Base-by-base conservation (phyloP, 1,140 invertebrate species). In the Leguminivora glycinivorella region DNA sequence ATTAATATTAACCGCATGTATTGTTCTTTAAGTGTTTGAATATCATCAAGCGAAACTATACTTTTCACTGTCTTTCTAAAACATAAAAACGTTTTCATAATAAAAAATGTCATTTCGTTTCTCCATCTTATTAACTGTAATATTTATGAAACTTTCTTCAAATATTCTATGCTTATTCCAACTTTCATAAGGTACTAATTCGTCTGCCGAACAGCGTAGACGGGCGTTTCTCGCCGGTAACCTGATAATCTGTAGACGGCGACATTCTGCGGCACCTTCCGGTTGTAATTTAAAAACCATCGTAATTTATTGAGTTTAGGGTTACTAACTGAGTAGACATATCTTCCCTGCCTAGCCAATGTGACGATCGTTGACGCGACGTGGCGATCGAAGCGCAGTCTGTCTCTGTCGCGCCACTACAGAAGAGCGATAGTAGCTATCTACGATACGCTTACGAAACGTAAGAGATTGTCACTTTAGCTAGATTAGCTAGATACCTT, bases 291-390 rank as follows among this genome's bases (percentile, higher is more conserved):
- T 22, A 52, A 52, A 52, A 52, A 52, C 47, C 47, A 22, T 52
- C 47, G 17, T 52, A 52, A 52, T 52, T 52, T 52, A 52, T 52
- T 52, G 47, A 22, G 47, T 52, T 52, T 52, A 52, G 47, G 47
- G 47, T 52, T 52, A 52, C 47, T 43, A 43, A 43, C 40, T 52
- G 47, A 52, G 47, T 52, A 52, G 47, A 52, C 47, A 52, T 43
- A n/a, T 52, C 6, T 22, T 22, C 22, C 47, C 47, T 9, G 19
- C 5, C n/a, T n/a, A n/a, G n/a, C n/a, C n/a, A n/a, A n/a, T n/a
- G n/a, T n/a, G n/a, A n/a, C n/a, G n/a, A n/a, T n/a, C n/a, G n/a
- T n/a, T n/a, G n/a, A n/a, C n/a, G n/a, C n/a, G n/a, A n/a, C n/a
- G n/a, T n/a, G n/a, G n/a, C n/a, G n/a, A n/a, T n/a, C n/a, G n/a